phyloP scores from a whole-genome alignment of 2,888 invertebrate species.

The Apamea sordens region DNA sequence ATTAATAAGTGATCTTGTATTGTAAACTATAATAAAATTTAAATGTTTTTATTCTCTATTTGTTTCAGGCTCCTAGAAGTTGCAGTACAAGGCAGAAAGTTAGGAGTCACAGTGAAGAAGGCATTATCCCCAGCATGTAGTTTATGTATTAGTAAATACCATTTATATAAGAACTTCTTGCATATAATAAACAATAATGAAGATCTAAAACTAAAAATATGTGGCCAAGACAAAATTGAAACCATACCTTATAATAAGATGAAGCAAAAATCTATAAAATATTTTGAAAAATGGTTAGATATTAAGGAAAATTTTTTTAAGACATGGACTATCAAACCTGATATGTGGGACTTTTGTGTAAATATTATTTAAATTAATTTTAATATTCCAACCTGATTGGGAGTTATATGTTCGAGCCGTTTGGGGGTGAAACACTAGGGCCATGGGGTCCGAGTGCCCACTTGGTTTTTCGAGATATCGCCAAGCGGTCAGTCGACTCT shows the following conservation, averaged over 20 bases:
- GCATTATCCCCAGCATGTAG: constrained; percentile 80
- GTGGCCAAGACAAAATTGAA: constrained; percentile 63
- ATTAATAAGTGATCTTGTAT: background rate
- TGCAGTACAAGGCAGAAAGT: constrained; percentile 93
- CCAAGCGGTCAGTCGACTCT: no score
- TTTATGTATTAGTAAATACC: constrained; percentile 90
- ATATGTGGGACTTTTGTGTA: constrained; percentile 84
- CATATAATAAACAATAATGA: constrained; percentile 78
- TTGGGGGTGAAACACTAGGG: no score
- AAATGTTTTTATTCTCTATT: background rate
- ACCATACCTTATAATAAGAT: constrained; percentile 81
- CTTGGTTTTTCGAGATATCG: no score
- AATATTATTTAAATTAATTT: constrained; percentile 55
- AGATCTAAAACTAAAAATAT: constrained; percentile 68
- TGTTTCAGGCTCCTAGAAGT: constrained; percentile 92
- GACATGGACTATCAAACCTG: constrained; percentile 90
- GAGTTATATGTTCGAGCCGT: no score
- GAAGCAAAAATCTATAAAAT: constrained; percentile 80
- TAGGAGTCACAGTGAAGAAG: constrained; percentile 94
- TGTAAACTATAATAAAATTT: background rate
- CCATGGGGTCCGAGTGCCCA: no score
- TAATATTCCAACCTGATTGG: no score
- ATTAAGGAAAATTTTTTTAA: constrained; percentile 88
- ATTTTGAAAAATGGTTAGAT: constrained; percentile 80
- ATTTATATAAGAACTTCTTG: constrained; percentile 87